Percentiles rank a stretch among this genome's conserved stretches.
Evolutionary conservation across 2,797 vertebrate genomes (phyloP).

Genomic region (Cryptoprocta ferox): DNA sequence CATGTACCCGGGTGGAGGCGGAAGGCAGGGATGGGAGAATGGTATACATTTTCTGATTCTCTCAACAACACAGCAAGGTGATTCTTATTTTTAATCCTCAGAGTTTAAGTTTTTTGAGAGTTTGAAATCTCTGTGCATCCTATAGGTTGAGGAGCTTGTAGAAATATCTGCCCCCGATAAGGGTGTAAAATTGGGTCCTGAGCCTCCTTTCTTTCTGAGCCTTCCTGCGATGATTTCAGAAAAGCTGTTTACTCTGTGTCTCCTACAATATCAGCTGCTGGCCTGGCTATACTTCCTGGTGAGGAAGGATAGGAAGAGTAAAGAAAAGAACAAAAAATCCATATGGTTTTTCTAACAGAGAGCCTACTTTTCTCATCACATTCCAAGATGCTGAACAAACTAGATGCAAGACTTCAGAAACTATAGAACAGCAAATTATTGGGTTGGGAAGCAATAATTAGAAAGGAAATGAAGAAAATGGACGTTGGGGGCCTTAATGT

Average conservation of each 20-base stretch:
- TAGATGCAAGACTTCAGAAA: constrained; percentile 80
- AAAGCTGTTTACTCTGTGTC: background rate
- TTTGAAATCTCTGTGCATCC: background rate
- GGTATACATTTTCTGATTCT: background rate
- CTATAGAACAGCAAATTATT: constrained; percentile 79
- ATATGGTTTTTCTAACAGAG: constrained; percentile 50
- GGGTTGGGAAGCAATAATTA: constrained; percentile 83
- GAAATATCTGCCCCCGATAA: background rate
- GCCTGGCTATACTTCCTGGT: constrained; percentile 27
- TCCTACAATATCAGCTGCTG: background rate
- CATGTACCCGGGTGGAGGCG: rapidly evolving
- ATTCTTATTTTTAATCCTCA: background rate
- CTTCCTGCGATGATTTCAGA: background rate
- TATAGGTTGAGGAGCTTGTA: background rate
- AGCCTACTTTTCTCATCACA: constrained; percentile 47
- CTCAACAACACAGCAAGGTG: background rate
- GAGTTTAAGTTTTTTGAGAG: background rate
- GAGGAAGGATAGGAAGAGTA: background rate
- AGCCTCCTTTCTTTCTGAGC: background rate
- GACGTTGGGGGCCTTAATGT: constrained; percentile 82
- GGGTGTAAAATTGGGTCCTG: background rate
- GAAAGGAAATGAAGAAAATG: constrained; percentile 88
- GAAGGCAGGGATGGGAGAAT: background rate
- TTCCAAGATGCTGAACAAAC: constrained; percentile 82
- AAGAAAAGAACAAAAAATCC: constrained; percentile 45